Conservation (phyloP, 2,888 invertebrate species). For the Heteromurus nitidus region DNA sequence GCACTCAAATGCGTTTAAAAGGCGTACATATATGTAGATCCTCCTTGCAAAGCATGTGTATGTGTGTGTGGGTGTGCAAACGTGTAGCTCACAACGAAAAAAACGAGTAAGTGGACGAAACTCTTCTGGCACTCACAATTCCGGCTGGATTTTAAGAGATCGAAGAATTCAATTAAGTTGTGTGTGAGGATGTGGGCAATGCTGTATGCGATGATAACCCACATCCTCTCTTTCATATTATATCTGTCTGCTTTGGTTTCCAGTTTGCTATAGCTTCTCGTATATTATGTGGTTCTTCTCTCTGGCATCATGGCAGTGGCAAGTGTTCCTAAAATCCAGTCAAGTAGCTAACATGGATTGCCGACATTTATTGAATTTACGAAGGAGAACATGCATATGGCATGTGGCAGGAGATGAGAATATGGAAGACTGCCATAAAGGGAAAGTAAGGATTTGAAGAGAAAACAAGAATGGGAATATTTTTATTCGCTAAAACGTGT, state of each 20-base stretch:
- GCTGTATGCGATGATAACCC: constrained; percentile 54
- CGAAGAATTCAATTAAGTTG: constrained; percentile 57
- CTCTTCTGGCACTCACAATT: constrained; percentile 10
- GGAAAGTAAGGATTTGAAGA: neutral
- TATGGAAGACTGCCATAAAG: too few species aligned
- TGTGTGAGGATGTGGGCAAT: constrained; percentile 55
- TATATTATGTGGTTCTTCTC: neutral
- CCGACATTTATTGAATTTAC: constrained; percentile 45
- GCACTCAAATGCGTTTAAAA: too few species aligned
- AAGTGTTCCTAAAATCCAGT: constrained; percentile 34
- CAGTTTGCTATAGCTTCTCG: neutral
- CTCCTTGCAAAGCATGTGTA: neutral
- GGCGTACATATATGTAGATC: too few species aligned
- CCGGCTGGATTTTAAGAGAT: constrained; percentile 32
- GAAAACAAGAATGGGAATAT: neutral
- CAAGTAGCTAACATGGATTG: constrained; percentile 20
- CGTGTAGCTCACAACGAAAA: neutral
- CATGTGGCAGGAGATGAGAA: constrained; percentile 8
- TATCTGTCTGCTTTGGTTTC: constrained; percentile 15
- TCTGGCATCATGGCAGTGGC: constrained; percentile 16
- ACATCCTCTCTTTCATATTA: constrained; percentile 32
- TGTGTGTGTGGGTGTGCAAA: neutral
- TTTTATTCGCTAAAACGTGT: neutral
- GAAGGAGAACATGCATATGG: constrained; percentile 13
- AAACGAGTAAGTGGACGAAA: neutral